A percentile compares a stretch with the other conserved stretches of the same genome.
Evolutionary conservation across 2,888 invertebrate species (phyloP).

Genomic region (Apomyelois bistriatella): DNA sequence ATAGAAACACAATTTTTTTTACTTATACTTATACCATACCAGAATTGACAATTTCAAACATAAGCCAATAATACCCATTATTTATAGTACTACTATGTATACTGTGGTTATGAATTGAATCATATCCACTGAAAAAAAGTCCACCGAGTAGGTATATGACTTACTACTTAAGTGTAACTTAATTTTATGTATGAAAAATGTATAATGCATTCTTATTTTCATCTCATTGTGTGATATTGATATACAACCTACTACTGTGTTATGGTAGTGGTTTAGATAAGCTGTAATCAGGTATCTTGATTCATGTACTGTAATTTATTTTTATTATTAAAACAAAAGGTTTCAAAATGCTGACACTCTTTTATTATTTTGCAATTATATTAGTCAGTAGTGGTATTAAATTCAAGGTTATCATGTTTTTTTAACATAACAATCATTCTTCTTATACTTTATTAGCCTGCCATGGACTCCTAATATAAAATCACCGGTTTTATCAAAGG

Average conservation of each 20-base stretch:
- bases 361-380: constrained; percentile 17
- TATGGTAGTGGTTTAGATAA: too few relatives aligned
- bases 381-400: constrained; percentile 17
- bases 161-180: too few relatives aligned
- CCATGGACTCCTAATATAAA: constrained; percentile 52
- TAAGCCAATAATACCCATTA: too few relatives aligned
- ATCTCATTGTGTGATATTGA: not conserved
- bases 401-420: constrained; percentile 16
- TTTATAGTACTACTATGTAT: too few relatives aligned
- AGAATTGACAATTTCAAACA: too few relatives aligned
- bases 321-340: constrained; percentile 33
- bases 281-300: not conserved
- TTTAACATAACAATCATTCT: constrained; percentile 44
- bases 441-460: constrained; percentile 53
- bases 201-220: not conserved
- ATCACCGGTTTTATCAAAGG: constrained; percentile 52
- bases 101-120: not conserved
- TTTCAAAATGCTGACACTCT: constrained; percentile 15
- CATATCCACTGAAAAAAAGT: too few relatives aligned
- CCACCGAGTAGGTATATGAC: too few relatives aligned
- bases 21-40: too few relatives aligned
- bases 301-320: constrained; percentile 31
- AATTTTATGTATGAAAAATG: not conserved
- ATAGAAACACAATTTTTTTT: too few relatives aligned
- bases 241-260: not conserved